A percentile compares a stretch with the other conserved stretches of the same genome.
Conservation (phyloP, 1,140 invertebrate genomes). For the Saccostrea cuccullata region DNA sequence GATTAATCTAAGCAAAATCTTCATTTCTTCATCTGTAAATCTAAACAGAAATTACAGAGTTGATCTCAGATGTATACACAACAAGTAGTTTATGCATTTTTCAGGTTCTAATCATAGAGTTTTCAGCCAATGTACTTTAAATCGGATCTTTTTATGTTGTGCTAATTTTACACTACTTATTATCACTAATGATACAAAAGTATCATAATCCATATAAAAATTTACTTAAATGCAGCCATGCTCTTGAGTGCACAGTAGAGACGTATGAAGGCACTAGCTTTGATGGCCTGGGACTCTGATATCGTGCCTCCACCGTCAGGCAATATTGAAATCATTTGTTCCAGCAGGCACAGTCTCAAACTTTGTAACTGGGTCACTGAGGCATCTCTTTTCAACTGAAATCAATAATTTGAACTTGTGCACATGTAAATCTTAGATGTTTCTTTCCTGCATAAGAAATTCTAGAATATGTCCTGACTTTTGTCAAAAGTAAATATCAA, state of each 20-base stretch:
- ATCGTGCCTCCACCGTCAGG: slow-evolving; percentile 80
- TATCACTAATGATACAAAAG: too few species aligned
- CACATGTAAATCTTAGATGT: too few species aligned
- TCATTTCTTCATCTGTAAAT: slow-evolving; percentile 95
- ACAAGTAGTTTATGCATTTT: neutral
- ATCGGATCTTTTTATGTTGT: too few species aligned
- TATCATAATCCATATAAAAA: slow-evolving; percentile 6
- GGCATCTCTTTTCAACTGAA: slow-evolving; percentile 85
- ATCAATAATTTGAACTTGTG: neutral
- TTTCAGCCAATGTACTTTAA: too few species aligned
- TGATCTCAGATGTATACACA: neutral
- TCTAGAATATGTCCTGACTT: too few species aligned
- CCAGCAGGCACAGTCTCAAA: slow-evolving; percentile 89
- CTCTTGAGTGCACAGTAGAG: slow-evolving; percentile 95
- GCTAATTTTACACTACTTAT: too few species aligned
- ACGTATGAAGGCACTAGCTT: slow-evolving; percentile 88
- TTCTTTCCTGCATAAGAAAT: too few species aligned
- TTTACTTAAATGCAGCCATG: slow-evolving; percentile 92
- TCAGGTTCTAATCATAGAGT: too few species aligned
- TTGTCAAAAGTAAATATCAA: too few species aligned
- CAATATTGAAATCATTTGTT: slow-evolving; percentile 83
- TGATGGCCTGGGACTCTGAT: slow-evolving; percentile 85
- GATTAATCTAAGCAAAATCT: slow-evolving; percentile 89
- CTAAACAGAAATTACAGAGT: slow-evolving; percentile 72
- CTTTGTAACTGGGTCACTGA: slow-evolving; percentile 84